Percentiles rank a stretch among this genome's conserved stretches.
Evolutionary conservation across 2,113 vertebrate genomes (phyloP).

Genomic region (Podilymbus podiceps): DNA sequence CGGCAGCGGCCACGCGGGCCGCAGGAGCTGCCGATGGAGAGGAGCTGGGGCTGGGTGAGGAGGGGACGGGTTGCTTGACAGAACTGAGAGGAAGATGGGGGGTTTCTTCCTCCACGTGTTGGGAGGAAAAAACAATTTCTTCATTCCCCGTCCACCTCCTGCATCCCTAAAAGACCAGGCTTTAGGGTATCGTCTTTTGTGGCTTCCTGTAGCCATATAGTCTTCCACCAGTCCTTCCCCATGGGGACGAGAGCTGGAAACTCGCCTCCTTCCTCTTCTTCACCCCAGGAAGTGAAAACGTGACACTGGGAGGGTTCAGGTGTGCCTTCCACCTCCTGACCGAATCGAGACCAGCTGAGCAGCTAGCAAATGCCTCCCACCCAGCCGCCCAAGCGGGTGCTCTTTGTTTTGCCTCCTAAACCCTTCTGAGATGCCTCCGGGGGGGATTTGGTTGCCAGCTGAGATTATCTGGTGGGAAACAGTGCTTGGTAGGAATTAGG

Average conservation of each 20-base stretch:
- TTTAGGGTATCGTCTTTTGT: neutral
- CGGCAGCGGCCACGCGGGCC: neutral
- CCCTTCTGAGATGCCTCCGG: neutral
- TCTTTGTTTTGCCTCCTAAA: neutral
- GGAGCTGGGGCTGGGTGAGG: neutral
- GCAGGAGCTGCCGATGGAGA: neutral
- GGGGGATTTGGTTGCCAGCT: neutral
- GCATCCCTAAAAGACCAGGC: rapidly evolving
- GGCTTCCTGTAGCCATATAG: neutral
- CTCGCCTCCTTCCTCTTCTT: neutral
- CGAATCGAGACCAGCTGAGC: neutral
- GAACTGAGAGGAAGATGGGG: neutral
- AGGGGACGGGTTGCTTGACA: neutral
- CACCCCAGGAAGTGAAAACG: neutral
- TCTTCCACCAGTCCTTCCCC: neutral
- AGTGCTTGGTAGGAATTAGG: neutral
- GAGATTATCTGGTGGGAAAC: neutral
- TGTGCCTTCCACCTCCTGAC: neutral
- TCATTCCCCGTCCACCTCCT: neutral
- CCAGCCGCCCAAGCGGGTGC: neutral
- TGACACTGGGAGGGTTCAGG: neutral
- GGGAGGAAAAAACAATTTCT: neutral
- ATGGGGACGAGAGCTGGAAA: neutral
- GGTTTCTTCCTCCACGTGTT: neutral
- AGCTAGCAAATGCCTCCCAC: neutral